Conservation (phyloP, 2,888 invertebrate genomes). For the Mythimna ferrago region DNA sequence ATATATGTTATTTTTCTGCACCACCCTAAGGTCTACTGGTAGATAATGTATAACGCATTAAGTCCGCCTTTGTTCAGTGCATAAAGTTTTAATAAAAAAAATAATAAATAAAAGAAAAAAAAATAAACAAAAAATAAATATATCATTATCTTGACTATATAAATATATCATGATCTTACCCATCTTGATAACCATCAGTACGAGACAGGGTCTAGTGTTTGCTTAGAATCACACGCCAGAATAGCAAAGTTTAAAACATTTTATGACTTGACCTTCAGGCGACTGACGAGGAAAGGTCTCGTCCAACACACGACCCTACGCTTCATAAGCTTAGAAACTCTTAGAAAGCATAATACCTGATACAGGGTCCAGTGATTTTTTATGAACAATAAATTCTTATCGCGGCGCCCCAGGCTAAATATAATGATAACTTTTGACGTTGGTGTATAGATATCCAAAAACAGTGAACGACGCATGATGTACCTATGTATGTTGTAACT, state of each 20-base stretch:
- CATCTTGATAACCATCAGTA: too few species aligned
- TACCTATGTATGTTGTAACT: conserved; percentile 4
- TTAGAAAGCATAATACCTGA: conserved; percentile 50
- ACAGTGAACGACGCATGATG: conserved; percentile 33
- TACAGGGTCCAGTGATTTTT: conserved; percentile 55
- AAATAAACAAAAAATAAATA: too few species aligned
- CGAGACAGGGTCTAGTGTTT: not conserved
- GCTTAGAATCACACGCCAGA: not conserved
- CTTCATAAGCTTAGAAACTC: conserved; percentile 29
- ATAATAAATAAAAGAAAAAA: too few species aligned
- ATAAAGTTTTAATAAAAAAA: too few species aligned
- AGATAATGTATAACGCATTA: too few species aligned
- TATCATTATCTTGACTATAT: too few species aligned
- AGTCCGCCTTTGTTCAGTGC: too few species aligned
- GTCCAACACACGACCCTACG: conserved; percentile 3
- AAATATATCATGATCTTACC: too few species aligned
- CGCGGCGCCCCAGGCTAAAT: conserved; percentile 51
- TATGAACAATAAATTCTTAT: conserved; percentile 63
- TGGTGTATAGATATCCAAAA: conserved; percentile 35
- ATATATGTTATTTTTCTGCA: too few species aligned
- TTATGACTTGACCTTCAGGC: conserved; percentile 18
- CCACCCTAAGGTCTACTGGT: too few species aligned
- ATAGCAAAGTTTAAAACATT: conserved; percentile 31
- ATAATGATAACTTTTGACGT: conserved; percentile 54
- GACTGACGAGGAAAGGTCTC: conserved; percentile 16